Base-by-base conservation (phyloP, 2,113 vertebrate species). In the Callocephalon fimbriatum region DNA sequence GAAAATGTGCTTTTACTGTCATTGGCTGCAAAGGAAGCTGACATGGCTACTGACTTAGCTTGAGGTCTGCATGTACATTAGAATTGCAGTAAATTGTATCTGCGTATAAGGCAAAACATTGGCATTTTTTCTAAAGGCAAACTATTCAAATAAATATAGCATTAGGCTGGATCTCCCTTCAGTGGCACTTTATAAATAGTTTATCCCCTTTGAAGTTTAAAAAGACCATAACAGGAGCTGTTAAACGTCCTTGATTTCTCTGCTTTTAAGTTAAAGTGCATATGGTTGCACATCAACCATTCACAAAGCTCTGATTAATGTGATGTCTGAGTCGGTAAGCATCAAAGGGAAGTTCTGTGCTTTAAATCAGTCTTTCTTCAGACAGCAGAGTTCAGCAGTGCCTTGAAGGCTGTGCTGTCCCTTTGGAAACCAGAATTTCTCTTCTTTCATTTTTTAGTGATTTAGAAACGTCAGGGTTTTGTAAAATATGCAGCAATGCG, bases 271-370 rank as follows among this genome's bases (percentile, higher is more conserved):
- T 88, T 68, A 63, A 90, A 83, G 45, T 93, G 68, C 1, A 5
- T 70, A 59, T 27, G 68, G 48, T 42, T 78, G 38, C 45, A 86
- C 61, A 91, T 83, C 68, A 92, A 9, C 63, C 53, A 77, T 92
- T 78, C 67, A 71, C 66, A 91, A 93, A 90, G 65, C 54, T 70
- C 65, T 85, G 83, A 84, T 89, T 91, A 93, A 89, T 67, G 68
- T 54, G 66, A 82, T 2, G 7, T 63, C 74, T 81, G 51, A 95
- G 76, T 80, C 2, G 2, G 68, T 93, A 81, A 85, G 38, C 77
- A 94, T 93, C 91, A 94, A 95, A 95, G 65, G 38, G 27, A 93
- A 85, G 48, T 23, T 47, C 68, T 68, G 61, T 78, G 38, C 71
- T 93, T 93, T 92, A 83, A 91, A 91, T 90, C 73, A 67, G 23